These are phyloP conservation scores for Clostera curtula DNA, from an alignment of 2,888 invertebrate species.

Conservation along the genomic window DNA sequence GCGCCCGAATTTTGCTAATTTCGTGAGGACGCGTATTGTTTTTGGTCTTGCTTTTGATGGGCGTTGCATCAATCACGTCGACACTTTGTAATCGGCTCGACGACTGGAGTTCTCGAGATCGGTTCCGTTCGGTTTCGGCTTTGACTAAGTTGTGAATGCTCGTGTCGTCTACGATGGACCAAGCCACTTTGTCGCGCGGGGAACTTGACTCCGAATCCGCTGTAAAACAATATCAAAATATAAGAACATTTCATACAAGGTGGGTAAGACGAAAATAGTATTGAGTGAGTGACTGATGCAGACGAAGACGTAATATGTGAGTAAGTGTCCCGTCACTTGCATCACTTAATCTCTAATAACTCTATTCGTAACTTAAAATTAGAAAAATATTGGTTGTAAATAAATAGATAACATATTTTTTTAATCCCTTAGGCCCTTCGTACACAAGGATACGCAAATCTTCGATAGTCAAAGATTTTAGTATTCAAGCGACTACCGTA, in stretches of 20 bases:
- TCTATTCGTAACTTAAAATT: too few species aligned
- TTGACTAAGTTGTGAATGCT: conserved; percentile 41
- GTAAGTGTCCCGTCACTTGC: too few species aligned
- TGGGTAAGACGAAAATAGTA: too few species aligned
- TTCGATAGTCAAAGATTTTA: too few species aligned
- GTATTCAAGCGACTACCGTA: too few species aligned
- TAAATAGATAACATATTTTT: too few species aligned
- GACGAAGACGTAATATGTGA: too few species aligned
- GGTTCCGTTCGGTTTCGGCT: conserved; percentile 28
- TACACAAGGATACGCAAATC: too few species aligned
- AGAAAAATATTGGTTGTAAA: not conserved
- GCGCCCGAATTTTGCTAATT: conserved; percentile 60
- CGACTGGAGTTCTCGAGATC: conserved; percentile 31
- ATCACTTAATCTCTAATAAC: too few species aligned
- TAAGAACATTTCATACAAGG: not conserved
- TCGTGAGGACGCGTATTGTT: conserved; percentile 43
- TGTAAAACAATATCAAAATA: conserved; percentile 24
- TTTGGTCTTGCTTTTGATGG: conserved; percentile 49
- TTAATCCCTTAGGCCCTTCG: too few species aligned
- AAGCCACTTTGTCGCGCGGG: conserved; percentile 28
- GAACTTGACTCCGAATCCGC: conserved; percentile 42
- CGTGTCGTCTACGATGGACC: conserved; percentile 49
- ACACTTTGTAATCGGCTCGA: conserved; percentile 35
- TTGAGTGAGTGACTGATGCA: too few species aligned
- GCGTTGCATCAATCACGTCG: conserved; percentile 46